Base-by-base conservation (phyloP, 2,888 invertebrate genomes). In the Augiades crinisus region DNA sequence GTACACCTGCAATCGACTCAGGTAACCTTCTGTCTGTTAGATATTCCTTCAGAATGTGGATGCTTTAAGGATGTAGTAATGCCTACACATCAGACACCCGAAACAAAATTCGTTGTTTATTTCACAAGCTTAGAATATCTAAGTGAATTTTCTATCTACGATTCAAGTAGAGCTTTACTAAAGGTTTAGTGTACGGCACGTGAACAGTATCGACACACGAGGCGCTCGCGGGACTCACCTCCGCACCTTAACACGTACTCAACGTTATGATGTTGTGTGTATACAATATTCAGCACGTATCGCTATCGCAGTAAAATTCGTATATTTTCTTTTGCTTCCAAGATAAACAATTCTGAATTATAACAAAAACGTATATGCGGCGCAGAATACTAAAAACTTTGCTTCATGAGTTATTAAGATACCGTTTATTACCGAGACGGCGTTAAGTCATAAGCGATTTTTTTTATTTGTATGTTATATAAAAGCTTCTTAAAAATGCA, bases 301-400 rank as follows among this genome's bases (percentile, higher is more conserved):
- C 13, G 22, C 41, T 41, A 27, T 43, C 17, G 34, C 47, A 6
- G 22, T 33, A 16, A 17, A 43, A 34, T 8, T 12, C 49, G 16
- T 43, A 43, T 49, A 24, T 41, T 49, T 34, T 49, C 44, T 33
- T 21, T 33, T 5, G 14, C 33, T 33, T 44, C 27, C 17, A 27
- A 49, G 17, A 49, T 49, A 49, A 49, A 49, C 34, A 43, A 49
- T 49, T 27, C 49, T 43, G 34, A 43, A 43, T 49, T 41, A 43
- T 43, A 49, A 43, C 27, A 49, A 41, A 49, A 41, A 41, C 34
- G 49, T 49, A 36, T 43, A 24, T 34, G 17, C 12, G 21, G 5
- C 33, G 41, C 24, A 34, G 41, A 43, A 49, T 36, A 27, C 34
- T 34, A 47, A 49, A 41, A 43, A 27, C 16, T 17, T 40, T 33